Evolutionary conservation across 2,797 vertebrate genomes (phyloP), one percentile per base, ranked within the genome.

Genomic region (Gallinago solitaria): DNA sequence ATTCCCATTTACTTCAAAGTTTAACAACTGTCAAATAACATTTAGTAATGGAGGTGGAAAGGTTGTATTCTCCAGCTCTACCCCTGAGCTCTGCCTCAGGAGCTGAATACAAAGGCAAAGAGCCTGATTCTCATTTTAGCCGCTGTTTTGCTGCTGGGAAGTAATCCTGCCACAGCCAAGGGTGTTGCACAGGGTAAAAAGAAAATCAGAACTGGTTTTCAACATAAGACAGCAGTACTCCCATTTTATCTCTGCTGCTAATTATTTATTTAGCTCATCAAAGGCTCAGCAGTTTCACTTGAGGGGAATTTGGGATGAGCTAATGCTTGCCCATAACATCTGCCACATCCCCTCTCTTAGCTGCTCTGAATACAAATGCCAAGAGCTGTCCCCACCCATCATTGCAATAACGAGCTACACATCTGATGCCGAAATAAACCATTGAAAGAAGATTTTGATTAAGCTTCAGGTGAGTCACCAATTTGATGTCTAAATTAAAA

Each of bases 261-360:
- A 57, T 90, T 93, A 84, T 93, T 96, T 93, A 92, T 92, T 91
- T 80, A 87, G 50, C 59, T 93, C 68, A 70, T 88, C 69, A 94
- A 87, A 95, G 59, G 51, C 59, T 92, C 48, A 70, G n/a, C 8
- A 53, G 87, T 95, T 87, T 78, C 23, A 87, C 65, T 87, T 5
- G 4, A 76, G 32, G 25, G 61, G 37, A 91, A 88, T 85, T 89
- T 4, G 19, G 23, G 21, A 77, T 81, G 41, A 89, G 19, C 89
- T 77, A 45, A 30, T 71, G 41, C 54, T 94, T 74, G 15, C 13
- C 45, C 23, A 17, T 47, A 90, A 78, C 37, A 94, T 90, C 83
- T 96, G 75, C 59, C 65, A 69, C 28, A 68, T 90, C 12, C 12
- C 53, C 25, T 88, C 41, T 61, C 47, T 83, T 33, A 70, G 82